These are phyloP conservation scores for Oriolus oriolus DNA, from an alignment of 2,113 vertebrate species.

Conservation along the genomic window DNA sequence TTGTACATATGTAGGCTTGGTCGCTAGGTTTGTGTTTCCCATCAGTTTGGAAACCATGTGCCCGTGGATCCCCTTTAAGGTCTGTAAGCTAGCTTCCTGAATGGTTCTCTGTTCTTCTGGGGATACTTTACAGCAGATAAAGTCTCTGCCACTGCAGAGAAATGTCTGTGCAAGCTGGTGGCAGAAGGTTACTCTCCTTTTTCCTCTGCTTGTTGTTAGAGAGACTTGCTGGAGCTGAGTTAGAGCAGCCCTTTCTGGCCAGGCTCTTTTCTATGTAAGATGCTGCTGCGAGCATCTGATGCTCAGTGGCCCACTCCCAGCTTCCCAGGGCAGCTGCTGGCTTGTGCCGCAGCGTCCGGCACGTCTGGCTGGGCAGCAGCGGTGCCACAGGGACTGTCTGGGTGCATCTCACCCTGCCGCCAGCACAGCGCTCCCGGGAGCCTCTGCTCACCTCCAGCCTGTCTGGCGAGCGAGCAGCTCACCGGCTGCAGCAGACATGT, in stretches of 20 bases:
- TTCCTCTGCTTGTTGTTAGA: neutral
- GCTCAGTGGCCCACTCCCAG: neutral
- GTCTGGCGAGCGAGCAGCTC: neutral
- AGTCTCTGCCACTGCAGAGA: neutral
- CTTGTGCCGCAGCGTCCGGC: rapidly evolving
- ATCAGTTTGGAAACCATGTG: neutral
- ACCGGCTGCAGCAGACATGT: rapidly evolving
- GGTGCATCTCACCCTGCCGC: rapidly evolving
- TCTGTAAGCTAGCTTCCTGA: neutral
- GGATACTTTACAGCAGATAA: neutral
- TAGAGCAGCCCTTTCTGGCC: neutral
- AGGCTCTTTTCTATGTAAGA: neutral
- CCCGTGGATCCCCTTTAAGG: neutral
- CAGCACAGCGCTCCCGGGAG: rapidly evolving
- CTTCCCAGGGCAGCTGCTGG: neutral
- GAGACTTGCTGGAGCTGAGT: neutral
- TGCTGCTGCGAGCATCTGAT: rapidly evolving
- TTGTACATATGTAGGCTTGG: neutral
- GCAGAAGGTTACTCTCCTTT: neutral
- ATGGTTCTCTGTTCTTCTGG: neutral
- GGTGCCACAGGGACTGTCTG: rapidly evolving
- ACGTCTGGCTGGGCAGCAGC: rapidly evolving
- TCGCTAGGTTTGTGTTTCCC: neutral
- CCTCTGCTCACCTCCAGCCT: neutral
- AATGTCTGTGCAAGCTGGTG: neutral